Evolutionary conservation across 2,113 vertebrate species (phyloP).

Genomic region (Sylvicapra grimmia): DNA sequence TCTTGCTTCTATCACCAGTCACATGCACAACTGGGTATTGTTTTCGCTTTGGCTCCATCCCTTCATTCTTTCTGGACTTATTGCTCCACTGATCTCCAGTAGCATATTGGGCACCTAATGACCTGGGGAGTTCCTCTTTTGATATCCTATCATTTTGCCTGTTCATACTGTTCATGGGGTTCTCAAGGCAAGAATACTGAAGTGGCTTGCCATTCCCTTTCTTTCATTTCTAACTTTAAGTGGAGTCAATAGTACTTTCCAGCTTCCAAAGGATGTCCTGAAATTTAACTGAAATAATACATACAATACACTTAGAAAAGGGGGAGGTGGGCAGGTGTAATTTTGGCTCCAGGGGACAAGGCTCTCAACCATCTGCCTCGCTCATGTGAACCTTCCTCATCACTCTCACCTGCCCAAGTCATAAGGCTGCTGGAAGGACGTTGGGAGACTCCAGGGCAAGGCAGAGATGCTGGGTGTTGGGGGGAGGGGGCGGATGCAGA

Average conservation of each 20-base stretch:
- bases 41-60: too few relatives aligned
- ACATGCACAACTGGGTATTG: too few relatives aligned
- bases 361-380: background rate
- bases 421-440: background rate
- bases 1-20: too few relatives aligned
- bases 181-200: too few relatives aligned
- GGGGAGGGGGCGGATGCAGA: background rate
- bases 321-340: background rate
- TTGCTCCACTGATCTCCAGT: too few relatives aligned
- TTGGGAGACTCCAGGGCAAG: background rate
- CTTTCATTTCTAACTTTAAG: background rate
- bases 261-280: background rate
- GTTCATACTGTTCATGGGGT: too few relatives aligned
- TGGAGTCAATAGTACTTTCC: background rate
- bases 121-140: too few relatives aligned
- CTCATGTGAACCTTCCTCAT: background rate
- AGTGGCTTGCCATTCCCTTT: too few relatives aligned
- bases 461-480: background rate
- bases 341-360: background rate
- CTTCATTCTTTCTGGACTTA: too few relatives aligned
- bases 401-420: background rate
- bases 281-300: background rate
- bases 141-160: too few relatives aligned
- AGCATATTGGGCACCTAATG: too few relatives aligned
- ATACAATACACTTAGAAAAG: background rate